Evolutionary conservation across 2,797 vertebrate genomes (phyloP).

Genomic region (Ctenochaetus hawaiiensis): DNA sequence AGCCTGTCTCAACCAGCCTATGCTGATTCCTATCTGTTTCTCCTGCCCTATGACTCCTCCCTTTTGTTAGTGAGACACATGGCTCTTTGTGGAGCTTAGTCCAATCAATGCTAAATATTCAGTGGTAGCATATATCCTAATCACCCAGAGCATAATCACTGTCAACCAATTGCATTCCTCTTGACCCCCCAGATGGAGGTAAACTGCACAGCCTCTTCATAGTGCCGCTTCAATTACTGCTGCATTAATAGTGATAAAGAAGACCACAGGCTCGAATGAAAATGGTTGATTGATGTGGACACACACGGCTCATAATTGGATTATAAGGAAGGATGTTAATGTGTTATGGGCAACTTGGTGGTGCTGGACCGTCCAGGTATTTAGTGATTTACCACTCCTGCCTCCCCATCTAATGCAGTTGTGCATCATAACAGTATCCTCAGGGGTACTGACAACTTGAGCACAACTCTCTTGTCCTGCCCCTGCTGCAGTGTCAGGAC

Average conservation of each 20-base stretch:
- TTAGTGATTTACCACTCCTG: conserved; percentile 51
- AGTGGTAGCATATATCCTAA: conserved; percentile 75
- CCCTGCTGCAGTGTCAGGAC: conserved; percentile 56
- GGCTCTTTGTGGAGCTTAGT: conserved; percentile 74
- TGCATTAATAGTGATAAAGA: conserved; percentile 76
- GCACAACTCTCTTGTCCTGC: conserved; percentile 56
- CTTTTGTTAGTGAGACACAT: conserved; percentile 76
- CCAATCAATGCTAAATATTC: conserved; percentile 82
- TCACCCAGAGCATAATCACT: conserved; percentile 78
- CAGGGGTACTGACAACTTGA: conserved; percentile 60
- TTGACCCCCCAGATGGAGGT: conserved; percentile 84
- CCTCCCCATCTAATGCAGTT: conserved; percentile 55
- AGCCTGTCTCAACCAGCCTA: conserved; percentile 34
- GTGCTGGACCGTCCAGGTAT: conserved; percentile 68
- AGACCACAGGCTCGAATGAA: conserved; percentile 75
- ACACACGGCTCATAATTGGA: conserved; percentile 84
- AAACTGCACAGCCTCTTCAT: conserved; percentile 77
- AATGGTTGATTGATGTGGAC: conserved; percentile 85
- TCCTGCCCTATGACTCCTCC: conserved; percentile 59
- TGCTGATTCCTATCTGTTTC: conserved; percentile 52
- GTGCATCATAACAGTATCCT: conserved; percentile 61
- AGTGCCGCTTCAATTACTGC: conserved; percentile 80
- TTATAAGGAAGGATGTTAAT: conserved; percentile 79
- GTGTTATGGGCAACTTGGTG: conserved; percentile 53
- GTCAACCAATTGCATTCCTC: conserved; percentile 83